phyloP scores from a whole-genome alignment of 2,797 vertebrate genomes.

The Pantherophis vulpinus region DNA sequence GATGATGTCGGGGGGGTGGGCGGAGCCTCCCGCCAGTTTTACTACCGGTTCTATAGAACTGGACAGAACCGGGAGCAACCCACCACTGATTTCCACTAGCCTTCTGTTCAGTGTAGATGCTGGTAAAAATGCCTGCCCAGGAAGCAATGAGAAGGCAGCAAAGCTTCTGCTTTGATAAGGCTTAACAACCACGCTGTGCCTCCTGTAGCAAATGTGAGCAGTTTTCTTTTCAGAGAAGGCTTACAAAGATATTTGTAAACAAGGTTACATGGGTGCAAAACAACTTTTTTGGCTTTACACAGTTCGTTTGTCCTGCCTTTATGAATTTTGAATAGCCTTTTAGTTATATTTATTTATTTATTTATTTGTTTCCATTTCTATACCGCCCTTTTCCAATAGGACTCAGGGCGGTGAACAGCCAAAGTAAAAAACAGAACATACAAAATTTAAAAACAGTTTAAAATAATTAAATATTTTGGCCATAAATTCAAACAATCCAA shows the following conservation, averaged over 20 bases:
- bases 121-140: not conserved
- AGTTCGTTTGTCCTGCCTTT: not conserved
- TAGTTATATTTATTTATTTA: no score
- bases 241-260: not conserved
- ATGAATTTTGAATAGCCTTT: not conserved
- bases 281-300: not conserved
- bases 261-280: not conserved
- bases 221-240: not conserved
- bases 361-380: no score
- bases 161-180: not conserved
- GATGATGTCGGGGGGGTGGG: no score
- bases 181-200: not conserved
- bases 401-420: no score
- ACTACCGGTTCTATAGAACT: no score
- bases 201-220: not conserved
- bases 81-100: not conserved
- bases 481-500: no score
- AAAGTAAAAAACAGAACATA: no score
- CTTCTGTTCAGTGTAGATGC: not conserved
- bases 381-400: no score
- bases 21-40: no score
- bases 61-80: no score
- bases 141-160: not conserved
- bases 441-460: no score
- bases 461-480: no score